Conservation (phyloP, 2,888 invertebrate genomes). For the Salticus scenicus region DNA sequence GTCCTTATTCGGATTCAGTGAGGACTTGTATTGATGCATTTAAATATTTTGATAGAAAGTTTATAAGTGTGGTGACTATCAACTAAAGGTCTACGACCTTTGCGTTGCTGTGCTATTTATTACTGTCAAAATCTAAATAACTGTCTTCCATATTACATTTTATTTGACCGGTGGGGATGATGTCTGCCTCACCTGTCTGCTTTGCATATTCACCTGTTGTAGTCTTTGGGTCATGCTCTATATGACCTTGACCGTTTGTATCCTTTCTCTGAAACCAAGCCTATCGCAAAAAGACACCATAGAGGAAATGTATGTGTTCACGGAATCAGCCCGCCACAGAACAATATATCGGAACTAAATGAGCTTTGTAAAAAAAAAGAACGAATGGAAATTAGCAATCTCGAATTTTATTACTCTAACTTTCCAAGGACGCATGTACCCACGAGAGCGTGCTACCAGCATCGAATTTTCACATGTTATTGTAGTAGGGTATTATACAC, state of each 20-base stretch:
- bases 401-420: neutral
- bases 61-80: no score
- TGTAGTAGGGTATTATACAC: neutral
- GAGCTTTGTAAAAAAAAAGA: conserved; percentile 24
- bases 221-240: conserved; percentile 12
- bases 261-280: neutral
- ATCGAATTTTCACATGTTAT: neutral
- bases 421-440: neutral
- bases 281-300: conserved; percentile 9
- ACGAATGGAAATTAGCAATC: neutral
- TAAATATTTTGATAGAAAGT: no score
- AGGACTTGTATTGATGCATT: no score
- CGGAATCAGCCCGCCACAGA: neutral
- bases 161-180: neutral
- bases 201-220: conserved; percentile 14
- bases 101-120: neutral
- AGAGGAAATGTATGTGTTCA: conserved; percentile 31
- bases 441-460: neutral
- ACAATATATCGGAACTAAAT: conserved; percentile 32
- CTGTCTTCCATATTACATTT: neutral
- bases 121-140: neutral
- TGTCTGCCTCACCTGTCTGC: conserved; percentile 40
- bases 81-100: no score
- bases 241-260: conserved; percentile 45
- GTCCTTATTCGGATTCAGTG: no score